A percentile compares a stretch with the other conserved stretches of the same genome.
These are phyloP conservation scores for Polypedilum vanderplanki DNA, from an alignment of 1,140 invertebrate species.

Conservation along the genomic window DNA sequence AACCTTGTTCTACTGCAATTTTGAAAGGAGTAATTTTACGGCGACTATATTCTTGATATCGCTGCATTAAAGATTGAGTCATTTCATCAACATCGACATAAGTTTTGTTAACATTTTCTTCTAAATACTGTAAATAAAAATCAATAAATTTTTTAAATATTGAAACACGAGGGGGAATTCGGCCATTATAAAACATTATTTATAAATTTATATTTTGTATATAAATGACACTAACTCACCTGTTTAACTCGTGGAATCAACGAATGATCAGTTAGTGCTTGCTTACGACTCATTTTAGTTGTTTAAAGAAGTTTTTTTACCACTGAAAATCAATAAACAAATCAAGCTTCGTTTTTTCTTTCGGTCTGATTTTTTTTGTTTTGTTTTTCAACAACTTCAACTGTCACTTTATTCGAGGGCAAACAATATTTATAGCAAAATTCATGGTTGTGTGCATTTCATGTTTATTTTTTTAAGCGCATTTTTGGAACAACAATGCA, in stretches of 20 bases:
- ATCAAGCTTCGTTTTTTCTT: background rate
- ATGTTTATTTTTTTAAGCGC: too few relatives aligned
- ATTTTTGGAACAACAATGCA: too few relatives aligned
- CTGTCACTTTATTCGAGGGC: background rate
- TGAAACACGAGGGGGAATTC: constrained; percentile 8
- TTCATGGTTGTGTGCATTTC: too few relatives aligned
- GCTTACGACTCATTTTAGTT: background rate
- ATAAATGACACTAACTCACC: constrained; percentile 33
- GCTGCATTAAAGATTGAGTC: constrained; percentile 61
- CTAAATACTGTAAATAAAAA: constrained; percentile 50
- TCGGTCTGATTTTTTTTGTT: background rate
- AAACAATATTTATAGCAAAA: background rate
- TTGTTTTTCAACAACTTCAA: background rate
- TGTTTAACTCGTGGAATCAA: constrained; percentile 41
- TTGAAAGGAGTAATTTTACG: constrained; percentile 61
- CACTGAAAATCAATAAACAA: background rate
- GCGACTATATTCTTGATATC: constrained; percentile 61
- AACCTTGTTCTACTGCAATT: constrained; percentile 55
- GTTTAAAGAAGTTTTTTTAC: background rate
- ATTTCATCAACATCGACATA: constrained; percentile 66
- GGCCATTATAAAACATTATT: background rate
- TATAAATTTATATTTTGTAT: background rate
- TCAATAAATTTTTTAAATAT: background rate
- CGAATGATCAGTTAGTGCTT: background rate
- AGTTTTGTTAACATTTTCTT: constrained; percentile 61